Evolutionary conservation across 23 tunicate species (phyloP).

Genomic region (Styela plicata): DNA sequence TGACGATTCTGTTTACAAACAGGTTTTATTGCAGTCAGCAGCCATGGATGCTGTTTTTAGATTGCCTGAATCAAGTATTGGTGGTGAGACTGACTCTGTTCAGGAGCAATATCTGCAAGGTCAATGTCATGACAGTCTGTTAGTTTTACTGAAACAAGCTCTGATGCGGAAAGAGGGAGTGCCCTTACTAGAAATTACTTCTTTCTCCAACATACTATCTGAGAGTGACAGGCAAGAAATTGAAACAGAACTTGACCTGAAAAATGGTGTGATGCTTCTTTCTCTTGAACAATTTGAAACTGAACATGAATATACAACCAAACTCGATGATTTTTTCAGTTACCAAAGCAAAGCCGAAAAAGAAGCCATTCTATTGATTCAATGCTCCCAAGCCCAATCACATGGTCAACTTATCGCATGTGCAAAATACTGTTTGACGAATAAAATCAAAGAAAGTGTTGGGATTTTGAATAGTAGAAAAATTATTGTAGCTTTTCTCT

Average conservation of each 20-base stretch:
- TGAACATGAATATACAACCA: slow-evolving; percentile 39
- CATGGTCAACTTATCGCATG: slow-evolving; percentile 43
- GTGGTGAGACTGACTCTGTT: slow-evolving; percentile 15
- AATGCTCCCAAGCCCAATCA: slow-evolving; percentile 55
- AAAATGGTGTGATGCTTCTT: slow-evolving; percentile 41
- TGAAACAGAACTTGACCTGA: slow-evolving; percentile 19
- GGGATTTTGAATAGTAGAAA: neutral
- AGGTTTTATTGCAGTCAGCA: slow-evolving; percentile 46
- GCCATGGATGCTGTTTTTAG: slow-evolving; percentile 57
- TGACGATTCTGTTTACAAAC: slow-evolving; percentile 3
- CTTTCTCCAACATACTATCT: slow-evolving; percentile 51
- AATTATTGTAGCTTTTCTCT: slow-evolving; percentile 44
- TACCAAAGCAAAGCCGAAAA: neutral
- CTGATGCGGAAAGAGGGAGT: neutral
- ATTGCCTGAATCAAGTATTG: slow-evolving; percentile 32
- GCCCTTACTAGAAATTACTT: slow-evolving; percentile 40
- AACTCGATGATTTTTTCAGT: slow-evolving; percentile 46
- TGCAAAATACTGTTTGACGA: slow-evolving; percentile 44
- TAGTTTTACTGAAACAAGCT: neutral
- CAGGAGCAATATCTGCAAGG: slow-evolving; percentile 31
- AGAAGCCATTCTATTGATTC: slow-evolving; percentile 38
- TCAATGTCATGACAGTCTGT: slow-evolving; percentile 50
- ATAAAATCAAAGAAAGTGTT: slow-evolving; percentile 31
- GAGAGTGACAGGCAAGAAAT: slow-evolving; percentile 51
- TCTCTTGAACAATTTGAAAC: slow-evolving; percentile 77